phyloP scores from a whole-genome alignment of 1,140 invertebrate species.

The Zaprionus capensis region DNA sequence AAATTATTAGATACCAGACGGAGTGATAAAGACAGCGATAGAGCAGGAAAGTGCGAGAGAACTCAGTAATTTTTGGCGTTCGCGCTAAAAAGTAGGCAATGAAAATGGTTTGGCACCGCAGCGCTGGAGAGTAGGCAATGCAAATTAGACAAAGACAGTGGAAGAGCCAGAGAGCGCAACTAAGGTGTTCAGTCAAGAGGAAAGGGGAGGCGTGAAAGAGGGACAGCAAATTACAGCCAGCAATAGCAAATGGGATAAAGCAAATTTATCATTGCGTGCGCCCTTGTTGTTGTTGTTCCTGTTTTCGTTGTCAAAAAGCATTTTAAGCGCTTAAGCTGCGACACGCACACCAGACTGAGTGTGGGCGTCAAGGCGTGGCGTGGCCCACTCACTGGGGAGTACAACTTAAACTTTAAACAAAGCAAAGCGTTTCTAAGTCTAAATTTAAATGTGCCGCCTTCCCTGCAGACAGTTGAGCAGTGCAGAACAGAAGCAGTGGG shows the following conservation, averaged over 20 bases:
- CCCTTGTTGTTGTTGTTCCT: constrained; percentile 38
- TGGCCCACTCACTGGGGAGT: constrained; percentile 19
- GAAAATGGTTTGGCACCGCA: constrained; percentile 46
- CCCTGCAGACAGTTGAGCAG: too few relatives aligned
- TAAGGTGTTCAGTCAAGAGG: constrained; percentile 5
- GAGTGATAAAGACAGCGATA: not conserved
- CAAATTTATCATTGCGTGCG: constrained; percentile 71
- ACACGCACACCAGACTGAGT: constrained; percentile 58
- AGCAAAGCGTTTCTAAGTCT: constrained; percentile 8
- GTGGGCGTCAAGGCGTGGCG: not conserved
- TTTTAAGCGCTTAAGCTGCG: constrained; percentile 79
- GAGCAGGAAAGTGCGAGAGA: not conserved
- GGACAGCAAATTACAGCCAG: not conserved
- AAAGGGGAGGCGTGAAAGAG: not conserved
- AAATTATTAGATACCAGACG: constrained; percentile 43
- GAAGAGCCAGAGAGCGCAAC: not conserved
- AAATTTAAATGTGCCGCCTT: not conserved
- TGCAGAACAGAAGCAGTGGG: not conserved
- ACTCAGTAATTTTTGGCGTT: not conserved
- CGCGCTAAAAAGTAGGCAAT: constrained; percentile 2
- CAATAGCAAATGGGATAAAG: constrained; percentile 44
- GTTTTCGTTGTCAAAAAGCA: constrained; percentile 73
- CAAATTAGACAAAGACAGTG: constrained; percentile 39
- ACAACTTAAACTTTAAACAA: constrained; percentile 40
- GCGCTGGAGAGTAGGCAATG: constrained; percentile 57